Conservation (phyloP, 1,140 invertebrate genomes). For the Sitobion miscanthi region DNA sequence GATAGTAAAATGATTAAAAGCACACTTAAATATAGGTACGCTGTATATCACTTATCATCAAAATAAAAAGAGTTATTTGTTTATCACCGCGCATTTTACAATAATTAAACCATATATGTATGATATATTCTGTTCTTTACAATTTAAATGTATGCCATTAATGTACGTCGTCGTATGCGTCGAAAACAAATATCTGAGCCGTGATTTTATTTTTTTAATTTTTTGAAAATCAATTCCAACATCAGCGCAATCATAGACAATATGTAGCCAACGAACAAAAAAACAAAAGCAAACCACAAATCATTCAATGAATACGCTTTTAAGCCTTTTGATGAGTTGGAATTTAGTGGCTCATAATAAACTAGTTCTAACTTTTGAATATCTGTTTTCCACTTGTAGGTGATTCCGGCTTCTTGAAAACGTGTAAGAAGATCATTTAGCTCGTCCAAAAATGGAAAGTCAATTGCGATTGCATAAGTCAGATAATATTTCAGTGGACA, state of each 20-base stretch:
- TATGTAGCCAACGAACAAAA: not conserved
- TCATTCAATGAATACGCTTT: slow-evolving; percentile 32
- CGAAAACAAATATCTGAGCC: not conserved
- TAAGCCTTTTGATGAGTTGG: not conserved
- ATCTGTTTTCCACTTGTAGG: slow-evolving; percentile 2
- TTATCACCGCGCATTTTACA: not conserved
- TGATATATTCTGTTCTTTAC: not conserved
- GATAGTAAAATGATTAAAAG: no score
- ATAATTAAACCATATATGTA: not conserved
- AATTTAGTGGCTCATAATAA: not conserved
- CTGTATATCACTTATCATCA: no score
- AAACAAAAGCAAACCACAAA: slow-evolving; percentile 48
- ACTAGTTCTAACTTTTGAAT: slow-evolving; percentile 5
- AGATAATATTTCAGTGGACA: slow-evolving; percentile 28
- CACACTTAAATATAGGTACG: no score
- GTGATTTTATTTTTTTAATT: not conserved
- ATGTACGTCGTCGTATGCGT: not conserved
- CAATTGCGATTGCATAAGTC: not conserved
- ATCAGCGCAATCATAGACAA: not conserved
- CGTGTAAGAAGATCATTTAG: slow-evolving; percentile 30
- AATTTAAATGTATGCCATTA: not conserved
- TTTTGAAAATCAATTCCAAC: slow-evolving; percentile 24
- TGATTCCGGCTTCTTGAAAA: slow-evolving; percentile 21
- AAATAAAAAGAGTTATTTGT: no score
- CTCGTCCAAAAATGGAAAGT: slow-evolving; percentile 40